Evolutionary conservation across 2,113 vertebrate species (phyloP).

Genomic region (Amphiprion ocellaris): DNA sequence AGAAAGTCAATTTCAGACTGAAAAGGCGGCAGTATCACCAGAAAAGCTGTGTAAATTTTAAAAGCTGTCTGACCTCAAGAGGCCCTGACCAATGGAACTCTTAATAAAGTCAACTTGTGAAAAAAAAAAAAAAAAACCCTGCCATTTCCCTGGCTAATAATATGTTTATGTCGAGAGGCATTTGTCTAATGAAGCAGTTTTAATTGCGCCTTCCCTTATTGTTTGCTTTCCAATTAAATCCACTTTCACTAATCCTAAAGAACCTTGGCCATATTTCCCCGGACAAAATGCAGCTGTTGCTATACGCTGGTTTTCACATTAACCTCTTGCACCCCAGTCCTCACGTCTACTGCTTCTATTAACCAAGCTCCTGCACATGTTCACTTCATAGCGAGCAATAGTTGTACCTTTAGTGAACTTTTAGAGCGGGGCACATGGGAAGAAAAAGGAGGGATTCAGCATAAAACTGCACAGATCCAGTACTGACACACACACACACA

Average conservation of each 20-base stretch:
- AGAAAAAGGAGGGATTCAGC: background rate
- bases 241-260: constrained; percentile 71
- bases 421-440: background rate
- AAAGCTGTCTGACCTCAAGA: constrained; percentile 54
- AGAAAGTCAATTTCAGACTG: constrained; percentile 67
- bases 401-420: constrained; percentile 11
- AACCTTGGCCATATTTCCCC: constrained; percentile 72
- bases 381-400: constrained; percentile 2
- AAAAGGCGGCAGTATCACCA: constrained; percentile 17
- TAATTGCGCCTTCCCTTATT: constrained; percentile 69
- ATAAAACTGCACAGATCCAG: background rate
- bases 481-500: background rate
- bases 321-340: constrained; percentile 22
- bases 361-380: background rate
- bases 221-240: constrained; percentile 75
- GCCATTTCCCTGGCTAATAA: constrained; percentile 47
- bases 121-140: constrained; percentile 16
- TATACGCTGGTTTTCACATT: constrained; percentile 36
- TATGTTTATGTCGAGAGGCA: constrained; percentile 62
- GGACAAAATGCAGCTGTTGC: constrained; percentile 53
- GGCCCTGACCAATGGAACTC: constrained; percentile 19
- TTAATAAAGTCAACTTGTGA: constrained; percentile 45
- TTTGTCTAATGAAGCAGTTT: constrained; percentile 73
- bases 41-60: constrained; percentile 31
- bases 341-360: background rate